phyloP scores from a whole-genome alignment of 2,113 vertebrate species.

The Gnathonemus echidnorhynchus region DNA sequence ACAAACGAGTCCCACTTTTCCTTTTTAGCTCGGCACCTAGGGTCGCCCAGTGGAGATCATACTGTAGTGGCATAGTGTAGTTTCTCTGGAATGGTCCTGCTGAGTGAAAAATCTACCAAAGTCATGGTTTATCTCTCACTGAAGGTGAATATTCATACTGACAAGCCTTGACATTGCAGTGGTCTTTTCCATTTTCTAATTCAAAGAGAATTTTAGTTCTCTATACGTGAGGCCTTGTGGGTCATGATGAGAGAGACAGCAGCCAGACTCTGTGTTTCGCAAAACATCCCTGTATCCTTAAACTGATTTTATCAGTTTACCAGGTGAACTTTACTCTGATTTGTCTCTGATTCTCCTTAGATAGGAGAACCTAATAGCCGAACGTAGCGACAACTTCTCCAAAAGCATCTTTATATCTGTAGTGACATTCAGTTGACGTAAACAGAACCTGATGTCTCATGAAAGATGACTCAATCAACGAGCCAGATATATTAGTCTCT shows the following conservation, averaged over 20 bases:
- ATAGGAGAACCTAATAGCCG: not conserved
- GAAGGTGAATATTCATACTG: not conserved
- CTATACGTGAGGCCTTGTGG: not conserved
- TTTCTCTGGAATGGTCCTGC: not conserved
- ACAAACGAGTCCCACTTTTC: not conserved
- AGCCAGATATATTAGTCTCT: not conserved
- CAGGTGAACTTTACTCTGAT: not conserved
- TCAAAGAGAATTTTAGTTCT: not conserved
- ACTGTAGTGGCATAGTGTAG: not conserved
- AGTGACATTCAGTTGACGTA: not conserved
- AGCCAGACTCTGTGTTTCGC: not conserved
- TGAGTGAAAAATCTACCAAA: not conserved
- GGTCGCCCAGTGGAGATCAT: not conserved
- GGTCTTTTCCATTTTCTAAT: not conserved
- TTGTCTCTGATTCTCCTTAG: not conserved
- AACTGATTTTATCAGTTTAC: not conserved
- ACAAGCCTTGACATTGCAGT: not conserved
- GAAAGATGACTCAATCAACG: not conserved
- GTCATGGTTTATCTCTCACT: not conserved
- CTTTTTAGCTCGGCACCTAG: not conserved
- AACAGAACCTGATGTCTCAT: not conserved
- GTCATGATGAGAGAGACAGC: not conserved
- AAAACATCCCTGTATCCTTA: not conserved
- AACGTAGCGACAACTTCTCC: not conserved
- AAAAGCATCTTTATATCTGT: not conserved